Percentiles rank a stretch among this genome's conserved stretches.
Evolutionary conservation across 1,140 invertebrate genomes (phyloP).

Genomic region (Nylanderia fulva): DNA sequence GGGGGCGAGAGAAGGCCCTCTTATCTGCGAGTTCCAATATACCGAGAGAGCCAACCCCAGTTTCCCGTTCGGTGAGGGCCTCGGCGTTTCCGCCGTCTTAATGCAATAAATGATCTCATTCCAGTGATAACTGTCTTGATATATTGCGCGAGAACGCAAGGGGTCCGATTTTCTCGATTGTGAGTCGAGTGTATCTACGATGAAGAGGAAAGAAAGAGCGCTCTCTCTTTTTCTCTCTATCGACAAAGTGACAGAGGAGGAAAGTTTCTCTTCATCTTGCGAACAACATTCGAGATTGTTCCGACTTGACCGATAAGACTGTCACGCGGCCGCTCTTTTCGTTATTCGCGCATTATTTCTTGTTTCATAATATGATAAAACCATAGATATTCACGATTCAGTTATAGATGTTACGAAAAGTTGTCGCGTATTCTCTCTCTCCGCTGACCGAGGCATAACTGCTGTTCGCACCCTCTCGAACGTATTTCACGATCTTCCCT

Average conservation of each 20-base stretch:
- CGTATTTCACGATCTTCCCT: slow-evolving; percentile 68
- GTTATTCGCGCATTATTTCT: slow-evolving; percentile 19
- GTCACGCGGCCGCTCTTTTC: not conserved
- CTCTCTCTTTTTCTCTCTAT: not conserved
- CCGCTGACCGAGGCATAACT: slow-evolving; percentile 34
- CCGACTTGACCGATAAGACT: slow-evolving; percentile 61
- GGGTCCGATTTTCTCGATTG: slow-evolving; percentile 46
- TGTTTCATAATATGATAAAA: no score
- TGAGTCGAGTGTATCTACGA: not conserved
- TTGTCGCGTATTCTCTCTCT: not conserved
- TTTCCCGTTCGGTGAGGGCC: slow-evolving; percentile 69
- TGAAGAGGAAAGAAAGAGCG: not conserved
- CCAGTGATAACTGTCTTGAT: slow-evolving; percentile 82
- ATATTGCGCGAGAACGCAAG: slow-evolving; percentile 73
- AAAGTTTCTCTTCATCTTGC: slow-evolving; percentile 43
- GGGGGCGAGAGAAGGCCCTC: slow-evolving; percentile 55
- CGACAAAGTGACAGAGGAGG: not conserved
- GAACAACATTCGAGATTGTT: slow-evolving; percentile 38
- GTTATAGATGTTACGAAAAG: slow-evolving; percentile 5
- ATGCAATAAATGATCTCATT: slow-evolving; percentile 84
- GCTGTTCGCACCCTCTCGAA: slow-evolving; percentile 54
- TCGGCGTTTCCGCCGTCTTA: slow-evolving; percentile 70
- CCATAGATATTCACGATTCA: slow-evolving; percentile 21
- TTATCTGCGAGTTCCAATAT: slow-evolving; percentile 83
- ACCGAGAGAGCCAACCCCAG: slow-evolving; percentile 68